These are phyloP conservation scores for Fratercula arctica DNA, from an alignment of 2,797 vertebrate species.

Conservation along the genomic window DNA sequence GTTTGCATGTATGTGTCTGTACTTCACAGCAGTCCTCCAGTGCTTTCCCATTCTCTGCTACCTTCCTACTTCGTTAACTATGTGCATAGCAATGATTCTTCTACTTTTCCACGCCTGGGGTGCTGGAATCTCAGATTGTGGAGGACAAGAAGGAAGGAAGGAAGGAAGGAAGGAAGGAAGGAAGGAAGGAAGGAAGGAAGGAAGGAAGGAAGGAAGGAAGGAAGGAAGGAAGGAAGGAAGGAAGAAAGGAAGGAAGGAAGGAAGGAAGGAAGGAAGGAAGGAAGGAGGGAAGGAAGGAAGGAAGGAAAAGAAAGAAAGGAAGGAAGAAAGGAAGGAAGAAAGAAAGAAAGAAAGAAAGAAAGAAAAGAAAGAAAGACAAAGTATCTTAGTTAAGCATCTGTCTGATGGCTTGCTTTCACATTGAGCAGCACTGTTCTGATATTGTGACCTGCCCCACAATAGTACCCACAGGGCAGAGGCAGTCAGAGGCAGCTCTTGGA, in stretches of 20 bases:
- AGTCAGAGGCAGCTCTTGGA: neutral
- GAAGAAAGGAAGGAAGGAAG: no score
- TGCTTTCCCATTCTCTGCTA: neutral
- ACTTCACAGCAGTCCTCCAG: neutral
- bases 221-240: no score
- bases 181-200: no score
- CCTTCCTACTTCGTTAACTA: neutral
- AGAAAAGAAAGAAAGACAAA: neutral
- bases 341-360: no score
- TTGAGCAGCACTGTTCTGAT: neutral
- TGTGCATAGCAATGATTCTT: neutral
- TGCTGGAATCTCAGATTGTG: neutral
- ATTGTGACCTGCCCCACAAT: neutral
- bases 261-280: no score
- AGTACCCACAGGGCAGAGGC: neutral
- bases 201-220: no score
- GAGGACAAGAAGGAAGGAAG: neutral
- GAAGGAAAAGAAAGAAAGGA: no score
- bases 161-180: no score
- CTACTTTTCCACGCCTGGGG: fast-evolving
- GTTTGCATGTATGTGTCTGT: neutral
- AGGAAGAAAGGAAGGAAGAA: no score
- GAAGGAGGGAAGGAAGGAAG: no score
- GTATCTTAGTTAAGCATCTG: neutral
- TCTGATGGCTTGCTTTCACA: neutral